Percentiles rank a stretch among this genome's conserved stretches.
Conservation (phyloP, 64 coral and sea anemone species). For the Hydrozoanthus tunicans region DNA sequence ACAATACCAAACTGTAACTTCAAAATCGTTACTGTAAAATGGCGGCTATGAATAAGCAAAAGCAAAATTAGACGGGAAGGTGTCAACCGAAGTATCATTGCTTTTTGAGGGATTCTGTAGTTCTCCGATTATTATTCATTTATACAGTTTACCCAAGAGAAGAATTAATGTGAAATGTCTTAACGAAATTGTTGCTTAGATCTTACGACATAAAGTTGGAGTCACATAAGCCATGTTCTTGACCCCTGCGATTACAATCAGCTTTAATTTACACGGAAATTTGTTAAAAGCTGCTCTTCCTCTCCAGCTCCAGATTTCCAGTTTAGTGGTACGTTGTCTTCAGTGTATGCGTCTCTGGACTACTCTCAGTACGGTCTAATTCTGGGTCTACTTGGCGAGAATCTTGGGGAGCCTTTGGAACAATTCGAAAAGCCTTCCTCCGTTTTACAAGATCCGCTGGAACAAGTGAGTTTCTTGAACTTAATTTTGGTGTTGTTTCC, state of each 20-base stretch:
- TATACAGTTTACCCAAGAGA: too few species aligned
- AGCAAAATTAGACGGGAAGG: too few species aligned
- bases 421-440: constrained; percentile 96
- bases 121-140: too few species aligned
- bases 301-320: constrained; percentile 88
- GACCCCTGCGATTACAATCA: neutral
- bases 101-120: too few species aligned
- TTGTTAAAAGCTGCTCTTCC: neutral
- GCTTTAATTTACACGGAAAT: neutral
- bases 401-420: constrained; percentile 94
- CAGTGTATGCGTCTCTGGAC: constrained; percentile 81
- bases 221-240: too few species aligned
- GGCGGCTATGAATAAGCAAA: too few species aligned
- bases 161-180: too few species aligned
- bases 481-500: neutral
- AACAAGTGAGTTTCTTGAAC: constrained; percentile 35
- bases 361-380: constrained; percentile 96
- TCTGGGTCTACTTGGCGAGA: constrained; percentile 89
- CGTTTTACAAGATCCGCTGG: constrained; percentile 80
- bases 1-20: too few species aligned
- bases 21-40: too few species aligned
- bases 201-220: too few species aligned
- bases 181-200: too few species aligned
- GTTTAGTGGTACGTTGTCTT: constrained; percentile 85
- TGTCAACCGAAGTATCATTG: too few species aligned